Percentiles rank a stretch among this genome's conserved stretches.
Evolutionary conservation across 1,140 invertebrate genomes (phyloP).

Genomic region (Palaemon carinicauda): DNA sequence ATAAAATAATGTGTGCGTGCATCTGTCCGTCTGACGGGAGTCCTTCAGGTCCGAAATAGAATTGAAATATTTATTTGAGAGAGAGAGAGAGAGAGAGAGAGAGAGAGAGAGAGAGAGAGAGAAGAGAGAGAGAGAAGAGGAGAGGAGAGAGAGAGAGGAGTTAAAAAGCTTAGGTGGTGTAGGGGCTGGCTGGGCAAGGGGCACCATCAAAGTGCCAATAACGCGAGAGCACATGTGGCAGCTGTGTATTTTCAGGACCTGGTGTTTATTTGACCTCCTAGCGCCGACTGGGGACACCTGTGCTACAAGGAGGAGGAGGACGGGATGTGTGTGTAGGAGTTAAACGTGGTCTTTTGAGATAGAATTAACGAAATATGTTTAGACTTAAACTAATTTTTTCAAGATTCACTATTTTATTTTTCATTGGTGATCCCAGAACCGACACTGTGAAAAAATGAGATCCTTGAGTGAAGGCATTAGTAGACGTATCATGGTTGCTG

Average conservation of each 20-base stretch:
- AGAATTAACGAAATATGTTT: background rate
- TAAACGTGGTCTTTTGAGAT: background rate
- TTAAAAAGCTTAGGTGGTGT: background rate
- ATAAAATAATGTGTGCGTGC: too few relatives aligned
- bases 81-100: background rate
- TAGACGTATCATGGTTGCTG: too few relatives aligned
- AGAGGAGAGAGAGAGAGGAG: constrained; percentile 13
- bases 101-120: background rate
- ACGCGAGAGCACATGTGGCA: background rate
- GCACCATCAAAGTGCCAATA: background rate
- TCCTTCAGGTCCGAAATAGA: background rate
- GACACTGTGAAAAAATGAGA: too few relatives aligned
- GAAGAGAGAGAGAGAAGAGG: too few relatives aligned
- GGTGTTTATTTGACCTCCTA: background rate
- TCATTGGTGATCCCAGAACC: too few relatives aligned
- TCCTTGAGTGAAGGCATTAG: too few relatives aligned
- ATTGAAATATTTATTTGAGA: too few relatives aligned
- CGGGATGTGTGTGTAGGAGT: background rate
- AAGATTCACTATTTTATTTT: too few relatives aligned
- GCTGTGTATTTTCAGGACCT: background rate
- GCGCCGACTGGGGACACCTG: background rate
- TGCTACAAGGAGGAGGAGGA: background rate
- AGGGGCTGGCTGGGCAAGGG: background rate
- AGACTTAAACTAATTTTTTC: too few relatives aligned
- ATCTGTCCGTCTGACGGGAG: too few relatives aligned